Base-by-base conservation (phyloP, 2,888 invertebrate genomes). In the Eurytoma californica region DNA sequence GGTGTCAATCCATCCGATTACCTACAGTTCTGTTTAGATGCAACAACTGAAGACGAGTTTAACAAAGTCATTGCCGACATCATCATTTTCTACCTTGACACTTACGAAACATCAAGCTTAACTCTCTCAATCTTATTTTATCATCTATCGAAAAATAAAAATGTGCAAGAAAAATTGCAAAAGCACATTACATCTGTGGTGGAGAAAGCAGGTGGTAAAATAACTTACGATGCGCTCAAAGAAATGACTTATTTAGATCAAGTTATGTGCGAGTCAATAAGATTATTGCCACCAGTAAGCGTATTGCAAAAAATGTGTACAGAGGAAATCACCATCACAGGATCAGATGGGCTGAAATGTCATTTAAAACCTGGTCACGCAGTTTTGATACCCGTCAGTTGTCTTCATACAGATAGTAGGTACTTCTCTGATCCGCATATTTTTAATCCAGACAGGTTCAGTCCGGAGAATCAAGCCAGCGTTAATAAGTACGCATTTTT, bases 231-330 rank as follows among this genome's bases (percentile, higher is more conserved):
- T 9, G 85, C 88, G 1, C 63, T 93, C 2, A 88, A 89, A 58
- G 91, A 91, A 47, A 91, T 93, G 91, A 88, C 88, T 14, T 92
- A 92, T 82, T 84, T 93, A 82, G 92, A 92, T 70, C 91, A 91
- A 87, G 92, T 92, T 0, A 83, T 92, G 0, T 82, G 53, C 20
- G 88, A 88, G 57, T 84, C 88, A 0, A 83, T 86, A 75, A 84
- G 88, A 66, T 0, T 77, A 0, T 0, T 70, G 24, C 74, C 85
- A 0, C 77, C 79, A 0, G 0, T 83, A 0, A 78, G 77, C n/a
- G 39, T 69, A 0, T 0, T 86, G 2, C 14, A 14, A 0, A 88
- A 87, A 63, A 0, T 68, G 0, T 87, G 87, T 69, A 87, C 84
- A 0, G 60, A 84, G 0, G 66, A 73, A 0, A 82, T 57, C 24